A percentile compares a stretch with the other conserved stretches of the same genome.
Conservation (phyloP, 2,113 vertebrate species). For the Elephantulus edwardii region DNA sequence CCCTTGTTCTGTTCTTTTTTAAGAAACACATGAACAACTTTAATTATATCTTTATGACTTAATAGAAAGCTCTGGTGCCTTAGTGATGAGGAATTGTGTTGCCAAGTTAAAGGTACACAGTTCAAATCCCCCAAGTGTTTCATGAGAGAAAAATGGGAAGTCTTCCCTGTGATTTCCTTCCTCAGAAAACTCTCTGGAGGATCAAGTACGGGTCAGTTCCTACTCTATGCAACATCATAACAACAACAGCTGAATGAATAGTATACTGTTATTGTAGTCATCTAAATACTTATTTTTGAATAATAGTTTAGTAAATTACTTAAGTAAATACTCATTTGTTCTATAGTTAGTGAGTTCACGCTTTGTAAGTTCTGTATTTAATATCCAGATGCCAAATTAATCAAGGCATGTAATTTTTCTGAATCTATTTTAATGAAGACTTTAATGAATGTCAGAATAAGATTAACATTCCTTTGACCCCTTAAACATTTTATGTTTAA, state of each 20-base stretch:
- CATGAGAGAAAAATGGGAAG: too few species aligned
- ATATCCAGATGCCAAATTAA: background rate
- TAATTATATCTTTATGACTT: background rate
- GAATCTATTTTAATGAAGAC: background rate
- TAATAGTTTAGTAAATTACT: background rate
- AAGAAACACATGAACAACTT: background rate
- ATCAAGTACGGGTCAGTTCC: too few species aligned
- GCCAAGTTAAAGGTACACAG: too few species aligned
- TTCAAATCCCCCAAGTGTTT: too few species aligned
- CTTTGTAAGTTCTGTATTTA: background rate
- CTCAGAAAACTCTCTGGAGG: too few species aligned
- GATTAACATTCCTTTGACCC: background rate
- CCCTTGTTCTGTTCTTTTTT: too few species aligned
- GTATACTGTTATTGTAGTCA: background rate
- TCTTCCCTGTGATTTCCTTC: too few species aligned
- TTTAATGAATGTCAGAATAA: background rate
- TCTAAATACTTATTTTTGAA: background rate
- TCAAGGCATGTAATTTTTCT: background rate
- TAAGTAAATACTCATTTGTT: background rate
- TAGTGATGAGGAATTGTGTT: too few species aligned
- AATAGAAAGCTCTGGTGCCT: too few species aligned
- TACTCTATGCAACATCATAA: too few species aligned
- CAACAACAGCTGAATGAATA: background rate
- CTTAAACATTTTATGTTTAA: slow-evolving; percentile 1
- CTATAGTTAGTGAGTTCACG: background rate